Base-by-base conservation (phyloP, 2,888 invertebrate genomes). In the Zele albiditarsus region DNA sequence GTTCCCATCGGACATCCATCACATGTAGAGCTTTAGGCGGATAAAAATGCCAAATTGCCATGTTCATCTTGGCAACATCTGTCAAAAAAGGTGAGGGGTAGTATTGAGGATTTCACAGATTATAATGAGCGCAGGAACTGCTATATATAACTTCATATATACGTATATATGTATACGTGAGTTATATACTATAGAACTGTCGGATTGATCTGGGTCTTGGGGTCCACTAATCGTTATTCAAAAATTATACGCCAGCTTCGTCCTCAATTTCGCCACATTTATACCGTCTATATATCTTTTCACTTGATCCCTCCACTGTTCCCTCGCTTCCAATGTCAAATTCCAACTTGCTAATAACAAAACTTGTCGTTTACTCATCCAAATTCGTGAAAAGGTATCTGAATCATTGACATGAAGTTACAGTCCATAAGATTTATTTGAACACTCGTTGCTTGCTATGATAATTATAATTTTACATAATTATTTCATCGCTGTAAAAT, bases 231-330 rank as follows among this genome's bases (percentile, higher is more conserved):
- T 87, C 84, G 85, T 83, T 84, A 84, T 82, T 79, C 75, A 80
- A 80, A 86, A 86, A 88, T 88, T 88, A 88, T 84, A 87, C 81
- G 82, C 80, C 83, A 80, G 65, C 78, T 78, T 81, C 78, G 69
- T 75, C 74, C 77, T 71, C 76, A 38, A 74, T 74, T 62, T 28
- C 27, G 10, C 27, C 14, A 27, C 28, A 20, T 25, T 42, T 60
- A 42, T 14, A 42, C 60, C n/a, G 38, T 28, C 58, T 8, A 23
- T 66, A 31, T 16, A 5, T 27, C n/a, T 16, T 25, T 10, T 3
- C 46, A 38, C 25, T 66, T 66, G 46, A 38, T 42, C 42, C 42
- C 4, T 8, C n/a, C 31, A 16, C 5, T 33, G 3, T 28, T 31
- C 31, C 16, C 63, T 33, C 63, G 31, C 53, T 23, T 23, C 53